phyloP scores from a whole-genome alignment of 1,140 invertebrate genomes.

The Hermetia illucens region DNA sequence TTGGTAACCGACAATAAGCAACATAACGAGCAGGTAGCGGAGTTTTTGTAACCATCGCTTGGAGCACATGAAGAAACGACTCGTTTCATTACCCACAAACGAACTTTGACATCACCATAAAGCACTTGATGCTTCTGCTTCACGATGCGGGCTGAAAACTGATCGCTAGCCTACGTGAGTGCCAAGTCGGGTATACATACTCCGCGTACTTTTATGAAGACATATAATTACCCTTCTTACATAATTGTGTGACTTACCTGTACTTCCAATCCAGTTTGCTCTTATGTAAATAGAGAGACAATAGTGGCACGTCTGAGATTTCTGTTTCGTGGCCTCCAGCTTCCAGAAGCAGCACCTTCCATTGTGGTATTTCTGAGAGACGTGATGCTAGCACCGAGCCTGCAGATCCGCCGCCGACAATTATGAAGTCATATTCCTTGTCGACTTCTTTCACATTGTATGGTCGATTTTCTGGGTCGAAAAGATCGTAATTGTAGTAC shows the following conservation, averaged over 20 bases:
- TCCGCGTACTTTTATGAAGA: no score
- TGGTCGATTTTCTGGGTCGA: conserved; percentile 71
- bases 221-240: no score
- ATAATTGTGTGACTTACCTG: conserved; percentile 44
- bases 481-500: conserved; percentile 72
- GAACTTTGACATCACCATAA: no score
- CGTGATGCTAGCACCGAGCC: conserved; percentile 76
- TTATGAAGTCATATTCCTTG: conserved; percentile 63
- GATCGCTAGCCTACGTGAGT: no score
- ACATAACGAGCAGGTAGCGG: no score
- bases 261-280: conserved; percentile 90
- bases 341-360: conserved; percentile 71
- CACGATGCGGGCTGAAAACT: no score
- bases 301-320: conserved; percentile 65
- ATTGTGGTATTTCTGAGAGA: conserved; percentile 59
- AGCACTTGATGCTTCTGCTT: no score
- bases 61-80: no score
- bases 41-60: no score
- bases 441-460: conserved; percentile 47
- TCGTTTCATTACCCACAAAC: no score
- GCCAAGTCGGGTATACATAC: no score
- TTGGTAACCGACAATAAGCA: no score
- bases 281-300: conserved; percentile 76
- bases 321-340: conserved; percentile 76
- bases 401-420: conserved; percentile 72